phyloP scores from a whole-genome alignment of 2,888 invertebrate species.

The Clanis bilineata region DNA sequence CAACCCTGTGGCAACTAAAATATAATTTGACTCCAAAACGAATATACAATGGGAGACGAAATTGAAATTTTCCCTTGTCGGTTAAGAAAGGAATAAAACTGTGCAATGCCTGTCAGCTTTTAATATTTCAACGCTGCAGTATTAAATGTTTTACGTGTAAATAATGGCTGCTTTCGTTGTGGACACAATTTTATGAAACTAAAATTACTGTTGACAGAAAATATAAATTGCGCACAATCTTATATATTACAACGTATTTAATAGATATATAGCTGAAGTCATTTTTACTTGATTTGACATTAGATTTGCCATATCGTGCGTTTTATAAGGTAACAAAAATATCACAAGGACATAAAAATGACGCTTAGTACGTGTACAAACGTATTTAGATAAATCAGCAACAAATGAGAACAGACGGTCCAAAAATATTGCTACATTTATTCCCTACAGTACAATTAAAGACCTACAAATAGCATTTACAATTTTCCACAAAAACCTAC shows the following conservation, averaged over 20 bases:
- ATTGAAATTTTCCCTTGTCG: slow-evolving; percentile 54
- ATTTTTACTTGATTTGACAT: too few relatives aligned
- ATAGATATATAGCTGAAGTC: too few relatives aligned
- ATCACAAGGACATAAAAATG: too few relatives aligned
- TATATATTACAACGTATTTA: too few relatives aligned
- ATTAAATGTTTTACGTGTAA: slow-evolving; percentile 38
- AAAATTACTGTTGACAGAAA: background rate
- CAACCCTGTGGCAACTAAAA: slow-evolving; percentile 48
- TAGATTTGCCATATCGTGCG: too few relatives aligned
- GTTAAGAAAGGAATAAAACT: slow-evolving; percentile 52
- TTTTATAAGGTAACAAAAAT: too few relatives aligned
- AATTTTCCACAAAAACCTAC: background rate
- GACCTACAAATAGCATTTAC: background rate
- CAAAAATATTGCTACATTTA: background rate
- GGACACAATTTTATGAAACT: background rate
- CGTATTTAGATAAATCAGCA: too few relatives aligned
- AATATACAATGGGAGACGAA: slow-evolving; percentile 61
- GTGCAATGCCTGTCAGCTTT: slow-evolving; percentile 42
- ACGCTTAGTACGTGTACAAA: too few relatives aligned
- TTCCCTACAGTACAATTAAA: background rate
- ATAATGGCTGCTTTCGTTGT: slow-evolving; percentile 8
- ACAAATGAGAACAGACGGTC: too few relatives aligned
- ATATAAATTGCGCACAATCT: too few relatives aligned
- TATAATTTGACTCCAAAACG: slow-evolving; percentile 58
- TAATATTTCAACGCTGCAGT: slow-evolving; percentile 47